Conservation (phyloP, 1,140 invertebrate genomes). For the Drosophila subpulchrella region DNA sequence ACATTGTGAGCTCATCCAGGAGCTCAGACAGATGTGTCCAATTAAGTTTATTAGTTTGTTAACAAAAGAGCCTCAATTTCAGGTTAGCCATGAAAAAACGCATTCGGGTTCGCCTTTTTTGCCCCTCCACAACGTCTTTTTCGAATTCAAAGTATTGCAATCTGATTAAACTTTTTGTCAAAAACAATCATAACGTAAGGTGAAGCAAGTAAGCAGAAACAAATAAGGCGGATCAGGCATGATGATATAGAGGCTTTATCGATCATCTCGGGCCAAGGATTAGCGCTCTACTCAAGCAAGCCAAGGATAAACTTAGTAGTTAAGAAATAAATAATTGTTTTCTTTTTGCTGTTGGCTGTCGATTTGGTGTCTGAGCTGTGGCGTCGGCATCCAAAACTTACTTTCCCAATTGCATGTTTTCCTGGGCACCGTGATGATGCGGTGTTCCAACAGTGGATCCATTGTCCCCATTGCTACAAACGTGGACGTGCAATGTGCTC, state of each 20-base stretch:
- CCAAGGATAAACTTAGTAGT: not conserved
- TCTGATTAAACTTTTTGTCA: conserved; percentile 62
- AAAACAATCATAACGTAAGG: conserved; percentile 40
- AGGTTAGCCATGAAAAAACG: conserved; percentile 30
- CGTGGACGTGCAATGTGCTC: conserved; percentile 92
- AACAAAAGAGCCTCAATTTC: conserved; percentile 14
- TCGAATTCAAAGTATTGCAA: conserved; percentile 80
- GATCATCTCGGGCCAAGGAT: conserved; percentile 12
- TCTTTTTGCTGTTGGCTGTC: not conserved
- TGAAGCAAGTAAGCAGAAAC: conserved; percentile 29
- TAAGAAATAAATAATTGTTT: conserved; percentile 2
- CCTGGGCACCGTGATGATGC: conserved; percentile 86
- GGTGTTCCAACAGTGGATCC: conserved; percentile 87
- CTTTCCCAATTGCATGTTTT: conserved; percentile 76
- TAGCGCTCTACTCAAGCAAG: conserved; percentile 23
- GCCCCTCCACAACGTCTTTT: conserved; percentile 8
- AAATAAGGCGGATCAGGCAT: not conserved
- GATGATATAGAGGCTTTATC: not conserved
- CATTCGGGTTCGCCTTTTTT: conserved; percentile 14
- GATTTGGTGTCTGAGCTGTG: not conserved
- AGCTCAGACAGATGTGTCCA: not conserved
- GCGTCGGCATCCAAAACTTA: conserved; percentile 65
- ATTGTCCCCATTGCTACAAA: conserved; percentile 86
- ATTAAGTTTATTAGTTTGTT: conserved; percentile 35
- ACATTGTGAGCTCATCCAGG: not conserved